A percentile compares a stretch with the other conserved stretches of the same genome.
Conservation (phyloP, 2,888 invertebrate genomes). For the Archaeoteleia sp. region DNA sequence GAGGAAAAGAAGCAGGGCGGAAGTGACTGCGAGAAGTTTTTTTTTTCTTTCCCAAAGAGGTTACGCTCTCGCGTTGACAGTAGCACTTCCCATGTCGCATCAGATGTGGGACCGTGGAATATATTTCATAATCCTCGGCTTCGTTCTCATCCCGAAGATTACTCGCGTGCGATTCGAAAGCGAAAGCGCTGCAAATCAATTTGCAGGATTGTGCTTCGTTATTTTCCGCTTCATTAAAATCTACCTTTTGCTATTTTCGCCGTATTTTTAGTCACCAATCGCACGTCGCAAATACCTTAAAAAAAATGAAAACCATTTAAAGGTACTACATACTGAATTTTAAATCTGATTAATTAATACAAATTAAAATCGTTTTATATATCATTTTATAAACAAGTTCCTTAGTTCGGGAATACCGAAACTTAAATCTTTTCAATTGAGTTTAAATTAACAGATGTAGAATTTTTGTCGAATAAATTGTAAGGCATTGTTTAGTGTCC, state of each 20-base stretch:
- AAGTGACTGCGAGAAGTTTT: slow-evolving; percentile 29
- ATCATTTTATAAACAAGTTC: too few species aligned
- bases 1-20: slow-evolving; percentile 43
- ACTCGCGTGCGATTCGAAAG: slow-evolving; percentile 46
- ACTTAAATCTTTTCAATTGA: too few species aligned
- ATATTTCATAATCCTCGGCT: slow-evolving; percentile 50
- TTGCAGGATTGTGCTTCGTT: slow-evolving; percentile 37
- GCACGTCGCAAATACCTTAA: too few species aligned
- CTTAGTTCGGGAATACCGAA: too few species aligned
- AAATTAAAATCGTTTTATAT: too few species aligned
- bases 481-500: too few species aligned
- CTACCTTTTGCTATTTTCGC: neutral
- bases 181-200: slow-evolving; percentile 55
- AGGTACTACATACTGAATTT: too few species aligned
- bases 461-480: too few species aligned
- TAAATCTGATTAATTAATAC: too few species aligned
- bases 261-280: too few species aligned
- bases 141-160: slow-evolving; percentile 53
- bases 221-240: slow-evolving; percentile 26
- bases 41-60: slow-evolving; percentile 39
- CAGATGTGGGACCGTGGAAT: slow-evolving; percentile 44
- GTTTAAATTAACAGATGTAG: too few species aligned
- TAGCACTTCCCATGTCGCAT: slow-evolving; percentile 51
- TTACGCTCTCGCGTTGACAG: slow-evolving; percentile 49
- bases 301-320: too few species aligned